Base-by-base conservation (phyloP, 2,797 vertebrate genomes). In the Hozukius guyotensis region DNA sequence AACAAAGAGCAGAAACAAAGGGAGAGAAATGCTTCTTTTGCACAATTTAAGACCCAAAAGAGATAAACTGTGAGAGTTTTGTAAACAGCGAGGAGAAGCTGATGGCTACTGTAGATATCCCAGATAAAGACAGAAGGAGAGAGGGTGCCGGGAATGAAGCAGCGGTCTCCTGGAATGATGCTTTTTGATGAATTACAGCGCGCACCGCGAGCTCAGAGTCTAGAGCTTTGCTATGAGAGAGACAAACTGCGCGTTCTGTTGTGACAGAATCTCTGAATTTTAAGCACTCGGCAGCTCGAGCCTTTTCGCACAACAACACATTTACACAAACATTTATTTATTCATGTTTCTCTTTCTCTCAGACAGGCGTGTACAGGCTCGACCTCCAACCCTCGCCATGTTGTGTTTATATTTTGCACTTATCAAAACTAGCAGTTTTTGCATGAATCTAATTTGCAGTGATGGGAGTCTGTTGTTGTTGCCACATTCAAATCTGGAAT, bases 21-120 rank as follows among this genome's bases (percentile, higher is more conserved):
- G 36, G 60, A 75, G 78, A 34, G 4, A 90, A 87, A 74, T 72
- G 87, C 87, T 78, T 88, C 85, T 91, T 92, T 91, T 91, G 89
- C 88, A 90, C 87, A 89, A 92, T 92, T 92, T 90, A 83, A 87
- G 81, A 91, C 81, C 88, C 84, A 82, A 92, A 93, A 88, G 90
- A 89, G 87, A 90, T 88, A 82, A 93, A 89, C 72, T 88, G 78
- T 66, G 67, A 79, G 89, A 85, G 82, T 85, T 94, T 91, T 94
- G 91, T 94, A 90, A 94, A 93, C 82, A 92, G 75, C 4, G 34
- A 81, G 60, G 75, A 78, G 93, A 87, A 87, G 82, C 87, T 91
- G 92, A 93, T 90, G 83, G 89, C 77, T 88, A 53, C 20, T 53
- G 52, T 22, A 82, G 89, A 95, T 93, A 89, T 88, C 89, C 81